These are phyloP conservation scores for Ischnus inquisitorius DNA, from an alignment of 2,888 invertebrate genomes.

Conservation along the genomic window DNA sequence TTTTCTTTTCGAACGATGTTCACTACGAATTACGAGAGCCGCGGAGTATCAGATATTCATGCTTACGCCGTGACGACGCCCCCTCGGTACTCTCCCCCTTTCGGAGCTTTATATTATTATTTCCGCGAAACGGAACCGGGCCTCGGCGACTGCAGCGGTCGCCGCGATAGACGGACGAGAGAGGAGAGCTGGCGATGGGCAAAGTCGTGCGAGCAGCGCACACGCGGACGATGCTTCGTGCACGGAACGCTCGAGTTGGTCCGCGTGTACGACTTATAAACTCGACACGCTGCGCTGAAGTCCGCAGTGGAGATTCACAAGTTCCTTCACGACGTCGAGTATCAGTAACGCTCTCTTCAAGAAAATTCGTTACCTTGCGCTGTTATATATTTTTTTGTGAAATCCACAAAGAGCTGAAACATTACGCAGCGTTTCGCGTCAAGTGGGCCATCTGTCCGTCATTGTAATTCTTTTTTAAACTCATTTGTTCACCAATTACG, in stretches of 20 bases:
- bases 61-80: constrained; percentile 73
- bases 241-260: constrained; percentile 76
- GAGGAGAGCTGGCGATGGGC: constrained; percentile 13
- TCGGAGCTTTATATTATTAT: constrained; percentile 75
- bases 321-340: constrained; percentile 22
- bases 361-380: constrained; percentile 20
- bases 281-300: constrained; percentile 67
- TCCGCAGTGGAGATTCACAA: constrained; percentile 39
- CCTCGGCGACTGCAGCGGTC: constrained; percentile 55
- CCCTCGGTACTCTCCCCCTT: constrained; percentile 24
- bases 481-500: no score
- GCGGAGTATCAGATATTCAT: constrained; percentile 72
- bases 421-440: constrained; percentile 10
- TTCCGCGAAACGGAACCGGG: constrained; percentile 79
- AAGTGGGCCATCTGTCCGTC: constrained; percentile 21
- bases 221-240: constrained; percentile 48
- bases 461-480: not conserved
- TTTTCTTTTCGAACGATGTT: constrained; percentile 22
- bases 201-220: constrained; percentile 19
- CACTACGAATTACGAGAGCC: constrained; percentile 70
- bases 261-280: constrained; percentile 72
- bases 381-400: not conserved
- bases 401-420: not conserved
- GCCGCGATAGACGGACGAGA: constrained; percentile 8
- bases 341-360: constrained; percentile 3